Base-by-base conservation (phyloP, 2,888 invertebrate species). In the Drosophila mettleri region DNA sequence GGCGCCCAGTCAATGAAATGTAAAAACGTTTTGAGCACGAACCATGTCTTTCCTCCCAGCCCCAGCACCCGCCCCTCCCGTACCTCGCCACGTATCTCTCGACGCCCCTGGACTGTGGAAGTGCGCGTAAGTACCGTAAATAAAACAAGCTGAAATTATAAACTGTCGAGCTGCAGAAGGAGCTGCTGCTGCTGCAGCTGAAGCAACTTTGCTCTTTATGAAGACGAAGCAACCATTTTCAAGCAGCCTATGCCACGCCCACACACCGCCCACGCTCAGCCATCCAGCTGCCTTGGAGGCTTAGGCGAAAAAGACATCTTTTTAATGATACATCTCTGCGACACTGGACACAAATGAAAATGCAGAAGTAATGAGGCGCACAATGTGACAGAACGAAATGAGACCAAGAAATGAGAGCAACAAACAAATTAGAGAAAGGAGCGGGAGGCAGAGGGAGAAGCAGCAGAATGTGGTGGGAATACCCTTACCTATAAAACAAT, bases 11-110 rank as follows among this genome's bases (percentile, higher is more conserved):
- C 85, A 76, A 86, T 85, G 82, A 84, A 80, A 84, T 84, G 87
- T 82, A 85, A 85, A 85, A 85, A 84, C 85, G 85, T 85, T 85
- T 85, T 85, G 78, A 85, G 85, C 85, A 85, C 85, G 85, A 85
- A 86, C 85, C 78, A 76, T 86, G 84, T 74, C 73, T 75, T 49
- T n/a, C n/a, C 29, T 4, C n/a, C 7, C 20, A 18, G 8, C 12
- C 27, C 34, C 38, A 3, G 0, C 39, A 1, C 0, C 9, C 12
- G n/a, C 9, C 14, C 14, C 3, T 9, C 1, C 0, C 33, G 2
- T 34, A 6, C 20, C 14, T 33, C n/a, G 2, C 1, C 8, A 22
- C 0, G 18, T 18, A 20, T 3, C 5, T 12, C 41, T 12, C 10
- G 9, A 14, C 48, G 31, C 24, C 45, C 20, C 48, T 39, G 38